phyloP scores from a whole-genome alignment of 2,888 invertebrate genomes.

The Diploptera punctata region DNA sequence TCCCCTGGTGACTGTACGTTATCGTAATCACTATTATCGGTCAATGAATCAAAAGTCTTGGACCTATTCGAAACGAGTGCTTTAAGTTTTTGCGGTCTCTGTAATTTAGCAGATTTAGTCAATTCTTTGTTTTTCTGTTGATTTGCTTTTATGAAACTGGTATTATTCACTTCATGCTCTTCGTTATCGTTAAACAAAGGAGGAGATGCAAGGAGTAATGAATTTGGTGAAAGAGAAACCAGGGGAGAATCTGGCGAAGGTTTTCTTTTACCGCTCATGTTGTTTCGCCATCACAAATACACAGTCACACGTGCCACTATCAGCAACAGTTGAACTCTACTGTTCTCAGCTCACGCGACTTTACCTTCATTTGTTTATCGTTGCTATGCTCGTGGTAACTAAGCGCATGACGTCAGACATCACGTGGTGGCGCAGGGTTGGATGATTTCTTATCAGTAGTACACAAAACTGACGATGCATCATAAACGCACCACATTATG shows the following conservation, averaged over 20 bases:
- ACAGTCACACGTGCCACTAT: too few species aligned
- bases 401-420: too few species aligned
- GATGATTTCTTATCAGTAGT: too few species aligned
- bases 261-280: conserved; percentile 31
- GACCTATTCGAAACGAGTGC: background rate
- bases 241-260: conserved; percentile 25
- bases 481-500: too few species aligned
- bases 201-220: conserved; percentile 1
- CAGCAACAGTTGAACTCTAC: too few species aligned
- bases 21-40: background rate
- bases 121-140: background rate
- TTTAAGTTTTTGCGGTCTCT: conserved; percentile 9
- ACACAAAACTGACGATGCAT: too few species aligned
- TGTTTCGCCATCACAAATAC: too few species aligned
- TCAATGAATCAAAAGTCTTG: conserved; percentile 2
- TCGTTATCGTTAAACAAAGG: background rate
- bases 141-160: background rate
- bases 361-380: too few species aligned
- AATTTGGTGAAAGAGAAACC: background rate
- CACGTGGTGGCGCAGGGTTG: too few species aligned
- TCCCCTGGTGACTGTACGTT: conserved; percentile 7
- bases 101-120: background rate
- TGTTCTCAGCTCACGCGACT: too few species aligned
- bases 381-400: too few species aligned
- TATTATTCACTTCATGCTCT: background rate